phyloP scores from a whole-genome alignment of 2,113 vertebrate species.

The Oryzias curvinotus region DNA sequence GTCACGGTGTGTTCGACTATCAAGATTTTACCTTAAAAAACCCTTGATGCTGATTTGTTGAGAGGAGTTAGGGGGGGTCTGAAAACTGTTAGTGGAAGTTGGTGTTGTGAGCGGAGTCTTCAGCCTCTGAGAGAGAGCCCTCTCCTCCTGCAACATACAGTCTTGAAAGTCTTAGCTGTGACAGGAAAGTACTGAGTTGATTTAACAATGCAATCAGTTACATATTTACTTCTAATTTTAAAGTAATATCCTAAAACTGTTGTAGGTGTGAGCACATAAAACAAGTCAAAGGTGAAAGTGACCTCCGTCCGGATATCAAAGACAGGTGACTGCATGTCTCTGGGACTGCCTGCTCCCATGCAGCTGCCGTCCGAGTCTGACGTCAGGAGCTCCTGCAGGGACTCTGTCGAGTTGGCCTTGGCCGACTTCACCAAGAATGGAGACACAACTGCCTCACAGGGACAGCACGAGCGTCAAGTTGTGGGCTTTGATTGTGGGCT shows the following conservation, averaged over 20 bases:
- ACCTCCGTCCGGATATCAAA: constrained; percentile 85
- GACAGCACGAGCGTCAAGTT: not conserved
- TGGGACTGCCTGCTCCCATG: constrained; percentile 85
- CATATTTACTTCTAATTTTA: no score
- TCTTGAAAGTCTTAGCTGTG: no score
- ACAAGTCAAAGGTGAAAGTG: not conserved
- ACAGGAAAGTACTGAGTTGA: no score
- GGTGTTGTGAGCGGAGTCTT: constrained; percentile 74
- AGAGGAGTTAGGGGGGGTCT: constrained; percentile 71
- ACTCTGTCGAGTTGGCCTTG: constrained; percentile 88
- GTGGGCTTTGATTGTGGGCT: not conserved
- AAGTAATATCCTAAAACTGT: no score
- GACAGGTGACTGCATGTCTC: constrained; percentile 89
- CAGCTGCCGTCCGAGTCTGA: constrained; percentile 97
- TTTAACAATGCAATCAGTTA: no score
- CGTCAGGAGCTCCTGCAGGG: constrained; percentile 89
- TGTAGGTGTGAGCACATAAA: no score
- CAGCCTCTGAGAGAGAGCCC: constrained; percentile 59
- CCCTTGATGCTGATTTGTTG: constrained; percentile 78
- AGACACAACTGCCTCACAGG: constrained; percentile 41
- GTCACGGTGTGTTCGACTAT: not conserved
- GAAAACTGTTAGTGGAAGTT: constrained; percentile 72
- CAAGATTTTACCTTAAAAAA: constrained; percentile 45
- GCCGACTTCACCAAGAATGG: constrained; percentile 79
- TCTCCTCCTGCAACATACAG: constrained; percentile 69